Conservation (phyloP, 2,888 invertebrate genomes). For the Pollenia angustigena region DNA sequence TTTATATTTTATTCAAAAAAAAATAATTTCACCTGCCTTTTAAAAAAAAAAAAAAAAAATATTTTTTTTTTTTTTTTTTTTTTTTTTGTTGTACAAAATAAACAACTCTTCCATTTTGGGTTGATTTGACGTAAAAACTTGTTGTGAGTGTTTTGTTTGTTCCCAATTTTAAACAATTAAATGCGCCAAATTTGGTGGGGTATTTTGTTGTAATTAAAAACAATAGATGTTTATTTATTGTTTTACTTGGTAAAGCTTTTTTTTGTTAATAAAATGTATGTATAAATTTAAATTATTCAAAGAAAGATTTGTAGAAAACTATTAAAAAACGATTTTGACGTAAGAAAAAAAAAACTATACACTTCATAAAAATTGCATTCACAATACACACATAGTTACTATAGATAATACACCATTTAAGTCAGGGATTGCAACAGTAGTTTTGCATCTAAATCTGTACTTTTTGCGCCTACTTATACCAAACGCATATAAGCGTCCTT, state of each 20-base stretch:
- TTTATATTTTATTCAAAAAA: slow-evolving; percentile 20
- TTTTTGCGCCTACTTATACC: no score
- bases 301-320: slow-evolving; percentile 7
- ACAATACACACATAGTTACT: no score
- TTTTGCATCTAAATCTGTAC: no score
- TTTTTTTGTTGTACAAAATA: slow-evolving; percentile 29
- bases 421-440: no score
- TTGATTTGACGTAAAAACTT: slow-evolving; percentile 53
- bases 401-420: no score
- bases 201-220: slow-evolving; percentile 57
- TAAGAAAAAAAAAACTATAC: background rate
- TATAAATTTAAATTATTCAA: slow-evolving; percentile 6
- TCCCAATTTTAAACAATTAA: slow-evolving; percentile 72
- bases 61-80: slow-evolving; percentile 22
- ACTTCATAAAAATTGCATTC: background rate
- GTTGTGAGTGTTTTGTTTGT: slow-evolving; percentile 30
- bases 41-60: background rate
- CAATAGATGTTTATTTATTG: slow-evolving; percentile 62
- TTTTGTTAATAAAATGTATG: slow-evolving; percentile 4
- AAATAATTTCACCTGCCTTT: slow-evolving; percentile 60
- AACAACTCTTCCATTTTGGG: slow-evolving; percentile 63
- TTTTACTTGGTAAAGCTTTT: slow-evolving; percentile 25
- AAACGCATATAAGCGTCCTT: no score
- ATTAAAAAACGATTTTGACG: slow-evolving; percentile 18
- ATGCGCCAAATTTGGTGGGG: slow-evolving; percentile 66